A percentile compares a stretch with the other conserved stretches of the same genome.
These are phyloP conservation scores for Parnassius mnemosyne DNA, from an alignment of 2,888 invertebrate species.

Conservation along the genomic window DNA sequence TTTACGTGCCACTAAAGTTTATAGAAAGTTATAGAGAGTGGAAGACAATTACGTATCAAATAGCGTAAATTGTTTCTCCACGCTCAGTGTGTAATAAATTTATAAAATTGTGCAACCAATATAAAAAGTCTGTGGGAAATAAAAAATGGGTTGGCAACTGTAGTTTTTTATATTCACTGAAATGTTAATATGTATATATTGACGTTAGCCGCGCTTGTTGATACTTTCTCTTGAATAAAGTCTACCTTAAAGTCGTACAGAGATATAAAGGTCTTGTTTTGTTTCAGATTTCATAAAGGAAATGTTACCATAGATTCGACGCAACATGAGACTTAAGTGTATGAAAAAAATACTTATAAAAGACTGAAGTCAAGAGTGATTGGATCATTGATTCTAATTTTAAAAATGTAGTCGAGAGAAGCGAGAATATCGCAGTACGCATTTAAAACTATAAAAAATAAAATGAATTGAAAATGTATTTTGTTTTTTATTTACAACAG, in stretches of 20 bases:
- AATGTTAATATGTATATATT: not conserved
- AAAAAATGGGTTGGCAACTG: too few relatives aligned
- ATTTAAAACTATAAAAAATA: not conserved
- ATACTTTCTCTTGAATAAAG: too few relatives aligned
- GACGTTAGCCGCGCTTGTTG: not conserved
- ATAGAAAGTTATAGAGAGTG: too few relatives aligned
- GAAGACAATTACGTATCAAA: too few relatives aligned
- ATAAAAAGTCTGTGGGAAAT: too few relatives aligned
- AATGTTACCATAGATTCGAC: not conserved
- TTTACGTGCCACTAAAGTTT: too few relatives aligned
- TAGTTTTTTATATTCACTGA: not conserved
- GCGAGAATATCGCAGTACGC: not conserved
- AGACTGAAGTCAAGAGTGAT: not conserved
- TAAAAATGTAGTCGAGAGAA: not conserved
- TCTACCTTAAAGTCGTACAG: too few relatives aligned
- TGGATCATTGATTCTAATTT: not conserved
- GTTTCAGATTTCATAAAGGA: slow-evolving; percentile 18
- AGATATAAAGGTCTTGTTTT: not conserved
- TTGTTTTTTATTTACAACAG: too few relatives aligned
- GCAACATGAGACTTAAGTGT: slow-evolving; percentile 1
- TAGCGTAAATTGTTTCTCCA: too few relatives aligned
- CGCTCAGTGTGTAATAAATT: too few relatives aligned
- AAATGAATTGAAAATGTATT: not conserved
- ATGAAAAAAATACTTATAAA: not conserved
- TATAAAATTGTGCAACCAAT: too few relatives aligned